These are phyloP conservation scores for Lamprotornis superbus DNA, from an alignment of 2,113 vertebrate genomes.

Conservation along the genomic window DNA sequence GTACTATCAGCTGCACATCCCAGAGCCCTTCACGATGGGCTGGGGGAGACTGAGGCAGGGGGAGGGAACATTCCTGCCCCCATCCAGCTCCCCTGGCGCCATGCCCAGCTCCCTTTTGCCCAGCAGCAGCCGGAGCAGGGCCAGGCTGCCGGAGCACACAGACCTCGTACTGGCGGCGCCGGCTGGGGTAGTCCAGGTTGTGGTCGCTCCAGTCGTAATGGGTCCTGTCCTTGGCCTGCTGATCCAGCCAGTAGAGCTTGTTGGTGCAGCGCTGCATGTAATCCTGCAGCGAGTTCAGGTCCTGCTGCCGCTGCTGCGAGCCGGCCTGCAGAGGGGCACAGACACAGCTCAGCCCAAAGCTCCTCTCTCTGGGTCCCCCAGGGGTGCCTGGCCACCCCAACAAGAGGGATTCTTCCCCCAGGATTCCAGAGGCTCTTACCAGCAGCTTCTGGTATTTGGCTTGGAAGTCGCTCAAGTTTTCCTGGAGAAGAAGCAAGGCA, in stretches of 20 bases:
- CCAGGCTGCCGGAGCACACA: accelerated
- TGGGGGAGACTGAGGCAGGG: not conserved
- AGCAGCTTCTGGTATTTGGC: constrained; percentile 88
- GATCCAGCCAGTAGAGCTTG: constrained; percentile 98
- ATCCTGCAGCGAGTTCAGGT: constrained; percentile 88
- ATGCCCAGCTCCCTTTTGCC: not conserved
- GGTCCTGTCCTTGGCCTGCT: constrained; percentile 89
- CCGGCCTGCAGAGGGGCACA: not conserved
- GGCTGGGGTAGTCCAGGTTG: constrained; percentile 91
- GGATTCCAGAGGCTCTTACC: constrained; percentile 72
- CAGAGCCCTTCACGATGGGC: not conserved
- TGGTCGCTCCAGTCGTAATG: constrained; percentile 93
- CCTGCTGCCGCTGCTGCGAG: constrained; percentile 84
- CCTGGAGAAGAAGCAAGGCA: constrained; percentile 68
- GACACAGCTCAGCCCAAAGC: not conserved
- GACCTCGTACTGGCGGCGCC: constrained; percentile 94
- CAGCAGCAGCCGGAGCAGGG: not conserved
- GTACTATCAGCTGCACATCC: not conserved
- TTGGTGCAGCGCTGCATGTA: constrained; percentile 99
- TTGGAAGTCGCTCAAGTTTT: constrained; percentile 76
- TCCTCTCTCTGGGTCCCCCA: accelerated
- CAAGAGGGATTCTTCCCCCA: not conserved
- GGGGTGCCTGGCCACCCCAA: not conserved
- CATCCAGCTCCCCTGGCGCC: not conserved
- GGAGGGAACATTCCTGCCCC: not conserved